These are phyloP conservation scores for Onthophagus taurus DNA, from an alignment of 1,140 invertebrate genomes.

Conservation along the genomic window DNA sequence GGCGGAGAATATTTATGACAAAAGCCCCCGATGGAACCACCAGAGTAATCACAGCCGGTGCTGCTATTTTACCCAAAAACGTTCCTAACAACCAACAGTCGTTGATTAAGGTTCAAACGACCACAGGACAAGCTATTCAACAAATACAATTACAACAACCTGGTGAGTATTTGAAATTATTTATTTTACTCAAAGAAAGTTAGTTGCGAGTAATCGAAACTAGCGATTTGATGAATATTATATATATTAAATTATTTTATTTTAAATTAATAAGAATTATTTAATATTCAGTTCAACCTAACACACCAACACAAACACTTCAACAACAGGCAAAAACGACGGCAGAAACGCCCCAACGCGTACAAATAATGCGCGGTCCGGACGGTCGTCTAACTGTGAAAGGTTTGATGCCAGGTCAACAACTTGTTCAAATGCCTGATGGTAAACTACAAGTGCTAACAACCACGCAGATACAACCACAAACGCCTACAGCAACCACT, in stretches of 20 bases:
- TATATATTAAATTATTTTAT: neutral
- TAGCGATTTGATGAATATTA: neutral
- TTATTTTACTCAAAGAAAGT: neutral
- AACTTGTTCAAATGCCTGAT: slow-evolving; percentile 85
- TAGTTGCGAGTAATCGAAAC: neutral
- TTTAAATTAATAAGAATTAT: neutral
- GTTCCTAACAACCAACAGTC: slow-evolving; percentile 22
- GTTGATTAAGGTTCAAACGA: slow-evolving; percentile 33
- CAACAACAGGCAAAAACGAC: slow-evolving; percentile 32
- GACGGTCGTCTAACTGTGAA: slow-evolving; percentile 88
- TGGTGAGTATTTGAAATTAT: slow-evolving; percentile 17
- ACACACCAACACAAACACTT: too few species aligned
- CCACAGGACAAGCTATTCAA: slow-evolving; percentile 19
- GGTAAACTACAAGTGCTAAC: slow-evolving; percentile 84
- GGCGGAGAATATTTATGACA: slow-evolving; percentile 68
- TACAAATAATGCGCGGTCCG: slow-evolving; percentile 81
- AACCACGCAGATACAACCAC: slow-evolving; percentile 39
- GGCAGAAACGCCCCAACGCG: slow-evolving; percentile 57
- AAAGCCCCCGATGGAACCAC: slow-evolving; percentile 71
- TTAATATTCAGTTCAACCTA: slow-evolving; percentile 16
- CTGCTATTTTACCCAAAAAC: slow-evolving; percentile 45
- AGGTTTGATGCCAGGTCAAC: slow-evolving; percentile 87
- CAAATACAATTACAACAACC: slow-evolving; percentile 26
- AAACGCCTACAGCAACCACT: slow-evolving; percentile 23
- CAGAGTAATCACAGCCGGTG: slow-evolving; percentile 53